Percentiles rank a stretch among this genome's conserved stretches.
phyloP scores from a whole-genome alignment of 2,113 vertebrate species.

The Pongo abelii region DNA sequence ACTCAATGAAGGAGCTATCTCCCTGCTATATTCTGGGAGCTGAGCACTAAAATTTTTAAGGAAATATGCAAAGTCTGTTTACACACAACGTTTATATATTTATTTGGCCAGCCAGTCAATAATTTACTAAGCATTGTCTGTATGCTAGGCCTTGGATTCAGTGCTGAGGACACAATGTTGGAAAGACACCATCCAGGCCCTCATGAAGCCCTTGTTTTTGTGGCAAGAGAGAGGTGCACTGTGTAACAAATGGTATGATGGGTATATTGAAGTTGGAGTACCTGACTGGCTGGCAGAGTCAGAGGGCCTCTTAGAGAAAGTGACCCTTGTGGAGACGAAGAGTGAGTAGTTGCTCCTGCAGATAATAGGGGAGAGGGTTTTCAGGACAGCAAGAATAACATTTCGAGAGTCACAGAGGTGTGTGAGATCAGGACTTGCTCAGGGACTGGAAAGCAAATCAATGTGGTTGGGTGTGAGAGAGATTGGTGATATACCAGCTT shows the following conservation, averaged over 20 bases:
- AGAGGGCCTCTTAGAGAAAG: background rate
- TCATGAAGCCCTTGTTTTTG: background rate
- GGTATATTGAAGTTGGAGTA: background rate
- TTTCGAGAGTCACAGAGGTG: background rate
- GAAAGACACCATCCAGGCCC: background rate
- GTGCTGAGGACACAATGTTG: background rate
- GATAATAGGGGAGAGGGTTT: background rate
- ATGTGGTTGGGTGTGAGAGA: background rate
- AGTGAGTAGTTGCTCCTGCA: background rate
- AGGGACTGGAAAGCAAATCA: background rate
- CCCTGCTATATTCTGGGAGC: background rate
- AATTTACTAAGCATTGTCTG: background rate
- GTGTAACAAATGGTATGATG: background rate
- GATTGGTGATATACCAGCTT: background rate
- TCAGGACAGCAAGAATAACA: background rate
- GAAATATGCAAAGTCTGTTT: background rate
- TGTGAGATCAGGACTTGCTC: background rate
- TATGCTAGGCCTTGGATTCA: background rate
- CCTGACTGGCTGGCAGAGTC: background rate
- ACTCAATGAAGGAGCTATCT: background rate
- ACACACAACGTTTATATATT: background rate
- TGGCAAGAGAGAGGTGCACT: background rate
- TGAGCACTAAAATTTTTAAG: background rate
- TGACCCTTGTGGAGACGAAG: background rate
- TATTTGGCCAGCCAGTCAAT: background rate